Base-by-base conservation (phyloP, 2,888 invertebrate species). In the Tiliacea citrago region DNA sequence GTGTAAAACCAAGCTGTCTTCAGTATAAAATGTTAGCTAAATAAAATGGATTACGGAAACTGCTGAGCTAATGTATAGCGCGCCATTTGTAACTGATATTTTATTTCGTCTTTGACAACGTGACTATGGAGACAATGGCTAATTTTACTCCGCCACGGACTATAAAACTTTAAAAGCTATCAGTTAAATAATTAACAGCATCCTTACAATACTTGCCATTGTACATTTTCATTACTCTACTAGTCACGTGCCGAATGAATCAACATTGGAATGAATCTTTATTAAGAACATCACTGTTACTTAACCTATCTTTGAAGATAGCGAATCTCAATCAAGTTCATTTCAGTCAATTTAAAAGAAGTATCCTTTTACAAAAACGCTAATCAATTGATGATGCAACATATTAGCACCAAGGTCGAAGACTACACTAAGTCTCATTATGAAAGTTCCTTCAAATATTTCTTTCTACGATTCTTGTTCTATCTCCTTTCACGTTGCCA, bases 291-390 rank as follows among this genome's bases (percentile, higher is more conserved):
- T 58, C 57, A 47, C 42, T 49, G 42, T 35, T 79, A 42, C 53
- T 77, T 82, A 67, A 76, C 82, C 76, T 75, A 45, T 65, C 35
- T 62, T 39, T 16, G 55, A 55, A 67, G 77, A 77, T 67, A 39
- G 45, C 13, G n/a, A 75, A 60, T 60, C 58, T 60, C 35, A 60
- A 65, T 77, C 29, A 53, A 39, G n/a, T 65, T 61, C 0, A 81
- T 57, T 58, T 39, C 57, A 24, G n/a, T 18, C 35, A 74, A 81
- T 81, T 81, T 61, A 75, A 55, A 58, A 73, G 42, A 47, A 29
- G 49, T 35, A 55, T 18, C 39, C 18, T 42, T 29, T 18, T 24
- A 21, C 9, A 49, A 55, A 29, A n/a, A 80, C 2, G 35, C 39
- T 29, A 42, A 60, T 45, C 51, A 73, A 75, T 75, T 60, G 13